phyloP scores from a whole-genome alignment of 1,140 invertebrate genomes.

The Diabrotica undecimpunctata region DNA sequence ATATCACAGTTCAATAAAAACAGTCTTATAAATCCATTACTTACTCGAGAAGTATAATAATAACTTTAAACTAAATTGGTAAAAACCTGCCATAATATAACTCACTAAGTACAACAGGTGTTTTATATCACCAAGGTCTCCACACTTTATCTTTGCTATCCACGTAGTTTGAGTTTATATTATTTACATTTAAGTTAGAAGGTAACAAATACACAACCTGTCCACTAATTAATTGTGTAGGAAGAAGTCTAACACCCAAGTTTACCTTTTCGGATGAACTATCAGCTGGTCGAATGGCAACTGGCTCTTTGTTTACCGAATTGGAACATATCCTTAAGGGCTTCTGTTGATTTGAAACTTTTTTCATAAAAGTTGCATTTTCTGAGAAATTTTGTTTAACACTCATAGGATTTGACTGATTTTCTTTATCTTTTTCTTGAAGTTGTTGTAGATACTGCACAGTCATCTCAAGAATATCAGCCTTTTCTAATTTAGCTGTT shows the following conservation, averaged over 20 bases:
- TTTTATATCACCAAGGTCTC: slow-evolving; percentile 42
- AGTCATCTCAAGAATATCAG: slow-evolving; percentile 66
- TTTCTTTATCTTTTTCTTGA: slow-evolving; percentile 37
- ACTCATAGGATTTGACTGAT: not conserved
- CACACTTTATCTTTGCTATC: slow-evolving; percentile 35
- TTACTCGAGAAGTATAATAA: too few relatives aligned
- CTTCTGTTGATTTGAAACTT: slow-evolving; percentile 17
- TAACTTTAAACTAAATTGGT: too few relatives aligned
- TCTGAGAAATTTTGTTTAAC: not conserved
- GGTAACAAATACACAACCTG: slow-evolving; percentile 42
- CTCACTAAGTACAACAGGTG: not conserved
- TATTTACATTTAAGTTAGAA: slow-evolving; percentile 20
- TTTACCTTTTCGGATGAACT: slow-evolving; percentile 28
- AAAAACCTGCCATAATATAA: too few relatives aligned
- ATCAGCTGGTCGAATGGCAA: slow-evolving; percentile 29
- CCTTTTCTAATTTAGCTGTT: slow-evolving; percentile 62
- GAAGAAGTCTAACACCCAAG: slow-evolving; percentile 38
- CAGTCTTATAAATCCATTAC: too few relatives aligned
- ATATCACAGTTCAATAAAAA: too few relatives aligned
- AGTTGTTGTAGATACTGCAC: slow-evolving; percentile 56
- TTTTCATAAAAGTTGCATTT: not conserved
- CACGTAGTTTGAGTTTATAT: slow-evolving; percentile 11
- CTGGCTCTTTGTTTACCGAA: slow-evolving; percentile 8
- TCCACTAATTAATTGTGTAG: slow-evolving; percentile 37
- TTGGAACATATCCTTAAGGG: not conserved